Base-by-base conservation (phyloP, 2,888 invertebrate species). In the Autographa gamma region DNA sequence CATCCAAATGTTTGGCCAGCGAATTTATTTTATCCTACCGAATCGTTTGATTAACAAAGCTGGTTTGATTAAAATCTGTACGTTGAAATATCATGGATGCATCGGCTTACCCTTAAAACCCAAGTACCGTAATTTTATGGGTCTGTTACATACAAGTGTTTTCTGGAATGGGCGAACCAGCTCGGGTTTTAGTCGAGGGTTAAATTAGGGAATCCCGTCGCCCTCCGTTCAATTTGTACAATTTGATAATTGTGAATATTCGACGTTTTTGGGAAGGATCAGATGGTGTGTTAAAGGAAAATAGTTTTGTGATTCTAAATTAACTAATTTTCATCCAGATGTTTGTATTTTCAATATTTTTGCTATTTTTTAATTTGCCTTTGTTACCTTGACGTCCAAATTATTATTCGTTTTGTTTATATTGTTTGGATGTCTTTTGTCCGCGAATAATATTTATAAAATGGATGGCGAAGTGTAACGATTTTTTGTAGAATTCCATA, bases 41-140 rank as follows among this genome's bases (percentile, higher is more conserved):
- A 74, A 70, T 56, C 62, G 71, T 62, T 70, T 64, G 54, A 71
- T 78, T 71, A 68, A 68, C 65, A 74, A 74, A 74, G 71, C 48
- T 60, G 64, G 67, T 71, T 77, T 66, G 66, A 64, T 74, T 71
- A 74, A 77, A 67, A 48, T 58, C 54, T 43, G 43, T 14, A 52
- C 18, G 52, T 14, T 19, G 61, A 58, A 66, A 67, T 69, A 64
- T 64, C 32, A 63, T 52, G 64, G 43, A 31, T 76, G 72, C 59
- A 68, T 65, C 41, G 19, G 31, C 18, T 31, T 16, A 31, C 16
- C 54, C 54, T 25, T 19, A 56, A 56, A 14, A 48, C 61, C 58
- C 25, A 61, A 59, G 25, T 58, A 18, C 56, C 13, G 3, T 59
- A 16, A 56, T 56, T 56, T 19, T 56, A 56, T 56, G 61, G 31